These are phyloP conservation scores for Mallotus villosus DNA, from an alignment of 2,797 vertebrate species.

Conservation along the genomic window DNA sequence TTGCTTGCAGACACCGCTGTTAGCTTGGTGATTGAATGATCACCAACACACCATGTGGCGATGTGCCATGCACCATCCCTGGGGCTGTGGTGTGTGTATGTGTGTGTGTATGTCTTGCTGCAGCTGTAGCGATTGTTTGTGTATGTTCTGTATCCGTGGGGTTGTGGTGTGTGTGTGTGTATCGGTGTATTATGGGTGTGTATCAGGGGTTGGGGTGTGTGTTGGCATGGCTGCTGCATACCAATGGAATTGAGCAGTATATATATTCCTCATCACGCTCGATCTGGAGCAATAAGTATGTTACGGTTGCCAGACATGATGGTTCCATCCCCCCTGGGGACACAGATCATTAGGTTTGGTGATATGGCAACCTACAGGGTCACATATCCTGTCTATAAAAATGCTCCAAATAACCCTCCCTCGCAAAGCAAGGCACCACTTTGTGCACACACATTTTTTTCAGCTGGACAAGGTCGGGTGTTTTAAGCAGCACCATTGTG, in stretches of 20 bases:
- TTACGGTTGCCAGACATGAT: constrained; percentile 53
- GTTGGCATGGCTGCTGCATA: constrained; percentile 36
- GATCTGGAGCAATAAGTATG: constrained; percentile 54
- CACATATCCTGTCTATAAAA: constrained; percentile 47
- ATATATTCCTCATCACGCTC: constrained; percentile 57
- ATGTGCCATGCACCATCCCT: background rate
- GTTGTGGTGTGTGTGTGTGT: constrained; percentile 6
- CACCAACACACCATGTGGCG: background rate
- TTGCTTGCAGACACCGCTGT: too few species aligned
- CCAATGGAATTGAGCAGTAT: constrained; percentile 49
- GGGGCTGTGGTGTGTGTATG: background rate
- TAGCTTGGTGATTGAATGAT: background rate
- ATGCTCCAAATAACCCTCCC: constrained; percentile 53
- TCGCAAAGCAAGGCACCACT: constrained; percentile 25
- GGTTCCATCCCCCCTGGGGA: constrained; percentile 44
- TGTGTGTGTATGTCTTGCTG: background rate
- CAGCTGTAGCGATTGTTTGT: too few species aligned
- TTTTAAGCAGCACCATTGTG: too few species aligned
- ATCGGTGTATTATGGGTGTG: background rate
- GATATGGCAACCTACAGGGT: constrained; percentile 3
- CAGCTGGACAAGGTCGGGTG: too few species aligned
- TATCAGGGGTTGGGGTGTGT: constrained; percentile 9
- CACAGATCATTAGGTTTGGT: constrained; percentile 67
- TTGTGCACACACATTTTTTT: background rate
- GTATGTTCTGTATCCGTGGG: background rate